These are phyloP conservation scores for Agrypnia vestita DNA, from an alignment of 1,140 invertebrate species.

Conservation along the genomic window DNA sequence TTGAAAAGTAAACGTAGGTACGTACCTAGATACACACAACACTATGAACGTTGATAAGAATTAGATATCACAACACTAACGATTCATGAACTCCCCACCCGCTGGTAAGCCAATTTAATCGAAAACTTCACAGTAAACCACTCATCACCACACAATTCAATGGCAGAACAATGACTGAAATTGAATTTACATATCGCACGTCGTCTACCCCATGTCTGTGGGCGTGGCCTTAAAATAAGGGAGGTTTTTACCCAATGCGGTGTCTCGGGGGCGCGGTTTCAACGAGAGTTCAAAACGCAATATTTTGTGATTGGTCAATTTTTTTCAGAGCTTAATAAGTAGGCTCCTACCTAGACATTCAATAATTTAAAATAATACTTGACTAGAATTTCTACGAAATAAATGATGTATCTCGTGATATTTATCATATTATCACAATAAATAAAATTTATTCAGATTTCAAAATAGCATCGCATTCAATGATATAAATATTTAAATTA, in stretches of 20 bases:
- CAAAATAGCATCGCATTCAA: too few species aligned
- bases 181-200: slow-evolving; percentile 12
- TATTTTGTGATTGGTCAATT: background rate
- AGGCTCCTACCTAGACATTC: too few species aligned
- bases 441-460: too few species aligned
- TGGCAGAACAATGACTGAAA: background rate
- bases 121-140: background rate
- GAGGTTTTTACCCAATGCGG: background rate
- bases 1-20: too few species aligned
- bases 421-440: too few species aligned
- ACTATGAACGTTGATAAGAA: too few species aligned
- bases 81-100: background rate
- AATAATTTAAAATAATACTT: too few species aligned
- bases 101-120: background rate
- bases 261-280: background rate
- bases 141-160: background rate
- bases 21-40: too few species aligned
- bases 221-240: slow-evolving; percentile 2
- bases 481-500: too few species aligned
- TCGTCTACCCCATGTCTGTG: background rate
- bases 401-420: too few species aligned
- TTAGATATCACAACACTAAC: background rate
- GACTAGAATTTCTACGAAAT: too few species aligned
- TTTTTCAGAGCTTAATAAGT: background rate
- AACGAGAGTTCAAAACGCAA: background rate